Conservation (phyloP, 1,140 invertebrate genomes). For the Epicauta chinensis region DNA sequence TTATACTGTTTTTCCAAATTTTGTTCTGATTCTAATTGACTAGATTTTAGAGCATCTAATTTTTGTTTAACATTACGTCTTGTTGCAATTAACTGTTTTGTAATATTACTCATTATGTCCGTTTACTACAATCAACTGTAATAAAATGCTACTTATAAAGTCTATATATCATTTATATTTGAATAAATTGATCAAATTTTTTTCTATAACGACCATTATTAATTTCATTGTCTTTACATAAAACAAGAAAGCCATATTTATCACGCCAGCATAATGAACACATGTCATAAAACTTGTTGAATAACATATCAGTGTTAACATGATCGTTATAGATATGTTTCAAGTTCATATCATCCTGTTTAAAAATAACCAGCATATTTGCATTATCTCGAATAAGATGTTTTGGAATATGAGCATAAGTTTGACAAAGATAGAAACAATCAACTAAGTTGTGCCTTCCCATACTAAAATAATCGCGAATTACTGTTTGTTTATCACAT, state of each 20-base stretch:
- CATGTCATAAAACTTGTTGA: slow-evolving; percentile 11
- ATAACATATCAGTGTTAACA: slow-evolving; percentile 19
- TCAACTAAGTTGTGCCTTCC: slow-evolving; percentile 36
- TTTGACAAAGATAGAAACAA: no score
- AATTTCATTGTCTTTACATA: slow-evolving; percentile 5
- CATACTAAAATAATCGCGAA: slow-evolving; percentile 40
- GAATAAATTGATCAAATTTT: slow-evolving; percentile 10
- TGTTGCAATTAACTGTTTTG: no score
- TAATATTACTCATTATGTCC: no score
- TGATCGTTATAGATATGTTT: slow-evolving; percentile 19
- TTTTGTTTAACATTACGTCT: no score
- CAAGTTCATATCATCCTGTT: slow-evolving; percentile 18
- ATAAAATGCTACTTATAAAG: not conserved
- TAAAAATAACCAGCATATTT: not conserved
- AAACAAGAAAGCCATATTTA: slow-evolving; percentile 6
- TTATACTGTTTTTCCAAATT: no score
- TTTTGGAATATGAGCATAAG: no score
- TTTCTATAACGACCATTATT: slow-evolving; percentile 8
- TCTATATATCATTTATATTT: not conserved
- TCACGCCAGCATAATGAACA: slow-evolving; percentile 16
- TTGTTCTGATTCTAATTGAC: no score
- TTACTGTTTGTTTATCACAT: slow-evolving; percentile 39
- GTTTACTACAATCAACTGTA: no score
- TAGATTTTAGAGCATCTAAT: no score
- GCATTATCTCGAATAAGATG: no score